Evolutionary conservation across 2,797 vertebrate species (phyloP).

Genomic region (Lacerta agilis): DNA sequence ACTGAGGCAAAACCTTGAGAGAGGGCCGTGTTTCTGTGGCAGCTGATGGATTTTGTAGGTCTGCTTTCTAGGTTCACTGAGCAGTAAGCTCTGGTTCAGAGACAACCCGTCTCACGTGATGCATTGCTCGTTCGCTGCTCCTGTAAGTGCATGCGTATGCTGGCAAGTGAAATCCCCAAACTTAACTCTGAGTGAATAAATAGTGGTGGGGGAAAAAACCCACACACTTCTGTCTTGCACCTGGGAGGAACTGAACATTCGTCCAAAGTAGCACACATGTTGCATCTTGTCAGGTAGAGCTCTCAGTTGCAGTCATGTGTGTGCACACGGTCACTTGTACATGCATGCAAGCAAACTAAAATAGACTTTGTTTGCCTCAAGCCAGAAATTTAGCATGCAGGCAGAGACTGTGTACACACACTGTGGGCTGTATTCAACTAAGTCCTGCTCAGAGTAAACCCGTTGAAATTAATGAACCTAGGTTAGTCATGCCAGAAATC

Average conservation of each 20-base stretch:
- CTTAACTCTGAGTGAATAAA: not conserved
- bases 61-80: constrained; percentile 33
- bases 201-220: not conserved
- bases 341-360: not conserved
- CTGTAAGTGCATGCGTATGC: too few relatives aligned
- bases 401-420: not conserved
- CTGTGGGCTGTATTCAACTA: too few relatives aligned
- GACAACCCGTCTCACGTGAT: not conserved
- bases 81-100: constrained; percentile 21
- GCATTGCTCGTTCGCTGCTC: not conserved
- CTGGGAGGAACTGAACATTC: not conserved
- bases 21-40: not conserved
- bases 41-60: constrained; percentile 48
- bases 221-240: not conserved
- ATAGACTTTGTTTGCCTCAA: not conserved
- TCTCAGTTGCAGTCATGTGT: not conserved
- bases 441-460: too few relatives aligned
- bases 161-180: not conserved
- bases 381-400: not conserved
- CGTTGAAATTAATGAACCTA: too few relatives aligned
- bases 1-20: constrained; percentile 12
- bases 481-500: too few relatives aligned
- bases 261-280: not conserved
- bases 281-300: too few relatives aligned
- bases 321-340: too few relatives aligned